Conservation (phyloP, 2,797 vertebrate genomes). For the Alfaro cultratus region DNA sequence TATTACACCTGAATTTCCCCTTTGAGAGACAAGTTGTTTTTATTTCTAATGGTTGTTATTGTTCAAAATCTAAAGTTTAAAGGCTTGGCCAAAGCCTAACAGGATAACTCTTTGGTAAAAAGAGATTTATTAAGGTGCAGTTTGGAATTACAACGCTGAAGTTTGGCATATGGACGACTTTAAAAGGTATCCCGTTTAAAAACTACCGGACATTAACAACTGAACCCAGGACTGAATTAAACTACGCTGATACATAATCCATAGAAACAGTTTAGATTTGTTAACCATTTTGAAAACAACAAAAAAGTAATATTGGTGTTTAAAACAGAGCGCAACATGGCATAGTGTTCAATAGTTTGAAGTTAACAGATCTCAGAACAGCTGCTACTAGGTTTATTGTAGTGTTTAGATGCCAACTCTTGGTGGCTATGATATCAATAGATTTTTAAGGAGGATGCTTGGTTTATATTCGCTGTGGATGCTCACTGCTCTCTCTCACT, state of each 20-base stretch:
- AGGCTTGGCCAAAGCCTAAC: not conserved
- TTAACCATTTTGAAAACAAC: not conserved
- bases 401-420: not conserved
- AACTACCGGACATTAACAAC: not conserved
- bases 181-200: not conserved
- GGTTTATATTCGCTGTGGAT: not conserved
- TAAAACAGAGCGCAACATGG: not conserved
- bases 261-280: not conserved
- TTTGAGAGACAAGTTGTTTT: too few species aligned
- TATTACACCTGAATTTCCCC: too few species aligned
- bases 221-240: not conserved
- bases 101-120: not conserved
- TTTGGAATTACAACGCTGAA: not conserved
- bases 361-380: not conserved
- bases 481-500: not conserved
- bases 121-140: not conserved
- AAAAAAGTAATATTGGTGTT: not conserved
- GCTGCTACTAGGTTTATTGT: not conserved
- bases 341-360: not conserved
- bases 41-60: too few species aligned
- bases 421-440: not conserved
- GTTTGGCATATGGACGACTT: not conserved
- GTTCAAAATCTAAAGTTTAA: not conserved
- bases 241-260: not conserved
- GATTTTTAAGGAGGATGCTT: not conserved